Percentiles rank a stretch among this genome's conserved stretches.
These are phyloP conservation scores for Mythimna loreyi DNA, from an alignment of 2,888 invertebrate genomes.

Conservation along the genomic window DNA sequence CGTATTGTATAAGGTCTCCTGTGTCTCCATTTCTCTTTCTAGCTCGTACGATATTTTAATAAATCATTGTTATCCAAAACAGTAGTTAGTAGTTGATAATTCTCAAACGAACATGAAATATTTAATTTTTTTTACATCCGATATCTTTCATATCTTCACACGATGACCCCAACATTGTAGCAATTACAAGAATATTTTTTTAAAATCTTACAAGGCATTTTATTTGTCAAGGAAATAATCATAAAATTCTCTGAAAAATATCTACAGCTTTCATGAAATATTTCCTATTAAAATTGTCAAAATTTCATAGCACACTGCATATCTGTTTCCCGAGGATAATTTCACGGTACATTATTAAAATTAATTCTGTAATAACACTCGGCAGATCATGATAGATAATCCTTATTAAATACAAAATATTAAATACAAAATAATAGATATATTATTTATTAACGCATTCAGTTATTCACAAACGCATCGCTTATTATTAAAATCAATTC, in stretches of 20 bases:
- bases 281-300: neutral
- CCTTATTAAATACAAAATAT: slow-evolving; percentile 32
- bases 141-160: no score
- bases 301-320: slow-evolving; percentile 4
- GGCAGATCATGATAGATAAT: slow-evolving; percentile 9
- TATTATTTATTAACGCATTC: slow-evolving; percentile 21
- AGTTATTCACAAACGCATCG: slow-evolving; percentile 15
- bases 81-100: no score
- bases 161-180: no score
- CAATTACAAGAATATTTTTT: no score
- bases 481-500: slow-evolving; percentile 7
- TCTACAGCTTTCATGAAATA: neutral
- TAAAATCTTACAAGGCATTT: no score
- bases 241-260: neutral
- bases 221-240: no score
- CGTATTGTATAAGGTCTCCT: no score
- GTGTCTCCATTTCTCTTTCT: no score
- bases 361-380: slow-evolving; percentile 11
- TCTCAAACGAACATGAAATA: no score
- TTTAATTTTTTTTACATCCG: no score
- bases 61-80: no score
- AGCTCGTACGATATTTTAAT: no score
- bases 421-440: slow-evolving; percentile 27
- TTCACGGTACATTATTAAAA: slow-evolving; percentile 20
- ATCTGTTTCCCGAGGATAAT: slow-evolving; percentile 9